Evolutionary conservation across 1,140 invertebrate genomes (phyloP), one percentile per base, ranked within the genome.

Genomic region (Bombyx mandarina): DNA sequence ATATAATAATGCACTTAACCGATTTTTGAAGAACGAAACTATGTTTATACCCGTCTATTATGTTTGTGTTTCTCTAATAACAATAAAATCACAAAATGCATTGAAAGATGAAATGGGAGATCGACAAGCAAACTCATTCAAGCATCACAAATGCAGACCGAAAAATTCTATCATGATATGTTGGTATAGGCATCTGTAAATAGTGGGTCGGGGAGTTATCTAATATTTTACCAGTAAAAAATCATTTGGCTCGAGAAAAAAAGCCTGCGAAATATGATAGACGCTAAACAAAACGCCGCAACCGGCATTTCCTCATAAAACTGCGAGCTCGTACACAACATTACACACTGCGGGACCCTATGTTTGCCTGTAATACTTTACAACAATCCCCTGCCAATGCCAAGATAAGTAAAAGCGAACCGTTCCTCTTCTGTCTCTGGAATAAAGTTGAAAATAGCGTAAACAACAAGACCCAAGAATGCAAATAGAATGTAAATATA

Each of bases 281-380:
- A 45, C 54, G 46, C 54, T 56, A 56, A 56, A 61, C 63, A 64
- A 63, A 67, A 63, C 61, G 61, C 46, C 55, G 58, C 56, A 66
- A 64, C 58, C 57, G 65, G 60, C 66, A 60, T 63, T 67, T 62
- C 54, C 57, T 62, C 67, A 66, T 69, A 75, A 78, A 74, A 69
- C 61, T 60, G 58, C 51, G 63, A 57, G 61, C 63, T 71, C 63
- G 62, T 60, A 72, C 72, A 69, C 63, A 69, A 70, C 77, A 74
- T 75, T 74, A 65, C 60, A 66, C 73, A 67, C 65, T 66, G 65
- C 63, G 63, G 61, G 63, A 69, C 67, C 69, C 71, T 69, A 69
- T 76, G 71, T 71, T 72, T 69, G 69, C 67, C 62, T 63, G 69
- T 67, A 68, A 72, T 75, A 73, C 71, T 74, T 63, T 62, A 66